Evolutionary conservation across 2,797 vertebrate species (phyloP), one percentile per base, ranked within the genome.

Genomic region (Sebastes diaconus): DNA sequence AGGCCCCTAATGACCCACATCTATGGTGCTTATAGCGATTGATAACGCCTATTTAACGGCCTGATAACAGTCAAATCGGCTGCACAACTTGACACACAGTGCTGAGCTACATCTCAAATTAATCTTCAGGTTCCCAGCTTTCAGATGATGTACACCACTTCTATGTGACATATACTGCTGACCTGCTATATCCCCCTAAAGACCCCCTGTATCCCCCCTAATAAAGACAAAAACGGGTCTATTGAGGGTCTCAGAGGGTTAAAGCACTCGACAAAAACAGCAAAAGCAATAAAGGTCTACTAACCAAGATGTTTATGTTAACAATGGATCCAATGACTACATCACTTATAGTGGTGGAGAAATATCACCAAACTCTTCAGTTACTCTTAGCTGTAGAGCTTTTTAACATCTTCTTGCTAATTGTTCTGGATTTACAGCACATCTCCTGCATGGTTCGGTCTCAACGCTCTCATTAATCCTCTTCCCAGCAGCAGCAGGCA

Each of bases 171-270:
- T 46, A 18, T 46, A 18, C 0, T 46, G 42, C 16, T 46, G 42
- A 46, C 42, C 42, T 18, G 16, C 42, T 46, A 18, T 46, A 7
- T 46, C 16, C 42, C 42, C 42, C 0, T 46, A 46, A 46, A 46
- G 0, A 46, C 0, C 42, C 42, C 0, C 16, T 46, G 16, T 46
- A 8, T 0, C 3, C 16, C 3, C 1, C 6, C 42, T 46, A 46
- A 46, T 46, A 46, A 46, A 46, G 42, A 18, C 42, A 46, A 18
- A 18, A 46, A 18, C 42, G 0, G 6, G 16, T 46, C 3, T 46
- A 46, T 46, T 46, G 42, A 1, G 42, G 16, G 42, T 46, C 16
- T 46, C 42, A 46, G 6, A 46, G 42, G 14, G 7, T 32, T 54
- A 57, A 30, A 32, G 32, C 12, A 57, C 42, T n/a, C 30, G 2